Conservation (phyloP, 2,888 invertebrate species). For the Chloroclysta siterata region DNA sequence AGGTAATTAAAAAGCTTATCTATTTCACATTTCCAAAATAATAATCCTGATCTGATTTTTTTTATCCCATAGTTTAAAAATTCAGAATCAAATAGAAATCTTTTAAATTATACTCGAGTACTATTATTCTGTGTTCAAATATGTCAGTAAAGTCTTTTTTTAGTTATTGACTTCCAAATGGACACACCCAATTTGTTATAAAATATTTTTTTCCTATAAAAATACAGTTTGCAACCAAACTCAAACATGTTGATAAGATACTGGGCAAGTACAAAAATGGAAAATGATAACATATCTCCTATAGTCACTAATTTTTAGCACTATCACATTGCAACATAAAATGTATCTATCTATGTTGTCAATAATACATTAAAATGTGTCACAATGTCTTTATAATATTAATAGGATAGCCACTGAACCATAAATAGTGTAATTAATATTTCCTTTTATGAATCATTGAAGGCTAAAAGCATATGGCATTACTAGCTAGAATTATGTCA, state of each 20-base stretch:
- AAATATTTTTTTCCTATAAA: constrained; percentile 12
- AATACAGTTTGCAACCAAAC: constrained; percentile 2
- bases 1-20: too few species aligned
- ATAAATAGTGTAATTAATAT: constrained; percentile 24
- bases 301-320: constrained; percentile 38
- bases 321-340: constrained; percentile 29
- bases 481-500: constrained; percentile 11
- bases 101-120: too few species aligned
- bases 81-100: too few species aligned
- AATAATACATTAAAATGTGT: constrained; percentile 20
- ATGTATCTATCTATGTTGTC: constrained; percentile 3
- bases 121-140: too few species aligned
- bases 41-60: too few species aligned
- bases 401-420: constrained; percentile 14
- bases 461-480: constrained; percentile 4
- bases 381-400: constrained; percentile 6
- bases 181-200: neutral
- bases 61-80: too few species aligned
- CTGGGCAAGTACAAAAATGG: constrained; percentile 38
- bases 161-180: neutral
- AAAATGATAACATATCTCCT: constrained; percentile 48
- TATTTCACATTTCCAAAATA: too few species aligned
- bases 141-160: too few species aligned
- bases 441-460: constrained; percentile 28
- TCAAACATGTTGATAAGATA: constrained; percentile 50